These are phyloP conservation scores for Magallana angulata DNA, from an alignment of 1,140 invertebrate species.

Conservation along the genomic window DNA sequence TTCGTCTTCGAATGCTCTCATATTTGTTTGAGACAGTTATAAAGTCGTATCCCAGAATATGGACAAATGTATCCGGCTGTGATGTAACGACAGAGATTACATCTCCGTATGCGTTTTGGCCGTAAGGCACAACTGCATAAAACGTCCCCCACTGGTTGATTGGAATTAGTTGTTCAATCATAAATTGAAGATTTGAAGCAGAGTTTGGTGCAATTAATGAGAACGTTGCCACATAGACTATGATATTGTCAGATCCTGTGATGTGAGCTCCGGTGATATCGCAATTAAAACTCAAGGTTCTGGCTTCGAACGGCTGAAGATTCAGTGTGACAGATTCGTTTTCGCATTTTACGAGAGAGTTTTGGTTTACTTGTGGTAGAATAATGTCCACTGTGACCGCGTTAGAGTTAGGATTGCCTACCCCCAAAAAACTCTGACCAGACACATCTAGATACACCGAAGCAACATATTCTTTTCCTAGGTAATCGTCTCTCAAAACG, in stretches of 20 bases:
- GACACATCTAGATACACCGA: conserved; percentile 1
- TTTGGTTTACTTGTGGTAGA: background rate
- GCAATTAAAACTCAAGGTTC: background rate
- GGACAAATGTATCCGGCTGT: background rate
- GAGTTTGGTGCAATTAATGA: background rate
- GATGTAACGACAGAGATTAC: background rate
- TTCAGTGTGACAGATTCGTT: background rate
- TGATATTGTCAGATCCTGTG: background rate
- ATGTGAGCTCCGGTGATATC: background rate
- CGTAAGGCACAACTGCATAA: background rate
- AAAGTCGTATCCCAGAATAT: background rate
- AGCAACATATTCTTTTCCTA: background rate
- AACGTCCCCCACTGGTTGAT: background rate
- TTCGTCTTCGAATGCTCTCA: background rate
- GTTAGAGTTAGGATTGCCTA: background rate
- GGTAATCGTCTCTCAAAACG: background rate
- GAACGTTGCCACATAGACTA: background rate
- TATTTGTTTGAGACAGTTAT: background rate
- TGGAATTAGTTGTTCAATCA: conserved; percentile 18
- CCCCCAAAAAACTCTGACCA: background rate
- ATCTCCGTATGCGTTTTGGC: background rate
- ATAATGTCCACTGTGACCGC: background rate
- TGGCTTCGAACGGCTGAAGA: background rate
- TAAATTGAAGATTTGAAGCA: background rate
- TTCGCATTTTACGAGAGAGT: background rate